These are phyloP conservation scores for Gymnoscopelus braueri DNA, from an alignment of 2,797 vertebrate genomes.

Conservation along the genomic window DNA sequence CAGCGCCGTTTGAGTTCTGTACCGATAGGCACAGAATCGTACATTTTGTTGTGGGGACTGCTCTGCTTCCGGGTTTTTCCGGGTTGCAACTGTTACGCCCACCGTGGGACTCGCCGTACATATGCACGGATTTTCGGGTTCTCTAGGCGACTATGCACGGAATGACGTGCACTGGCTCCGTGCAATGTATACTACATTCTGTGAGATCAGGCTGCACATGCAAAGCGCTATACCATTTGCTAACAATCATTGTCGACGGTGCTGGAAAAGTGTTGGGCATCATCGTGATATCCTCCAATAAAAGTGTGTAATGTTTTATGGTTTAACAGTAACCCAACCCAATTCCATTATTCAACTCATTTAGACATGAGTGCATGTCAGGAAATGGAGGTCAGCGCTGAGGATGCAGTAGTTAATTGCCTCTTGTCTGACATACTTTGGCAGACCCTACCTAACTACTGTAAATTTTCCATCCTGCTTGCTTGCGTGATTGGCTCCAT, in stretches of 20 bases:
- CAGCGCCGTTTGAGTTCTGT: no score
- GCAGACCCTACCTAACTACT: constrained; percentile 31
- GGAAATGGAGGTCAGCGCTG: constrained; percentile 58
- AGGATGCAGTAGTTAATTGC: constrained; percentile 57
- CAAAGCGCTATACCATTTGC: not conserved
- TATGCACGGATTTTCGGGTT: no score
- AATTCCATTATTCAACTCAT: constrained; percentile 49
- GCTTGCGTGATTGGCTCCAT: constrained; percentile 4
- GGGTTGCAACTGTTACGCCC: no score
- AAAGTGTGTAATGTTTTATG: not conserved
- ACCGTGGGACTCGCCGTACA: no score
- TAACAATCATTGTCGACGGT: not conserved
- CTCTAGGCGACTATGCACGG: no score
- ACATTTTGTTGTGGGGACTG: no score
- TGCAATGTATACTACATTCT: no score
- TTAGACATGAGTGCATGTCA: constrained; percentile 38
- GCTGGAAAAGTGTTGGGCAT: constrained; percentile 3
- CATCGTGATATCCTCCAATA: not conserved
- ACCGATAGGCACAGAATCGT: no score
- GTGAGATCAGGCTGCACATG: no score
- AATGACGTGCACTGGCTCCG: no score
- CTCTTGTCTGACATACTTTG: constrained; percentile 59
- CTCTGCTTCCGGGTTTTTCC: no score
- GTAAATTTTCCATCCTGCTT: constrained; percentile 25
- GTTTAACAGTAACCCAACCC: constrained; percentile 32